A percentile compares a stretch with the other conserved stretches of the same genome.
These are phyloP conservation scores for Columba guinea DNA, from an alignment of 2,797 vertebrate species.

Conservation along the genomic window DNA sequence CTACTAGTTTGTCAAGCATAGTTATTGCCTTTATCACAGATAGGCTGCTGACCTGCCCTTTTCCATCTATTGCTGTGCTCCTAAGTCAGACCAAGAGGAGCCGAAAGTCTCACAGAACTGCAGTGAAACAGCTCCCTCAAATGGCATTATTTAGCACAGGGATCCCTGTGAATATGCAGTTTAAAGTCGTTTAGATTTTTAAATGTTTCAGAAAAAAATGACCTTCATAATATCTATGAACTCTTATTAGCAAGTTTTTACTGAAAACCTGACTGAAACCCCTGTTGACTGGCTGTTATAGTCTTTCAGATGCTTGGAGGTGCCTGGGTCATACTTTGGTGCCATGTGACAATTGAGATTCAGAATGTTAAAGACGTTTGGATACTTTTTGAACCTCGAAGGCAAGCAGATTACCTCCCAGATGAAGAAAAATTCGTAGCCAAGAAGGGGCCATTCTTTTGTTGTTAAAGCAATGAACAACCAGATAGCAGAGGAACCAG, in stretches of 20 bases:
- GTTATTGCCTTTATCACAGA: neutral
- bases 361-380: neutral
- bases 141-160: neutral
- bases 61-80: neutral
- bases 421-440: neutral
- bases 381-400: neutral
- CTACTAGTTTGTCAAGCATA: neutral
- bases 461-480: fast-evolving
- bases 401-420: neutral
- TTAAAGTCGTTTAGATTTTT: neutral
- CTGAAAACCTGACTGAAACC: neutral
- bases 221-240: neutral
- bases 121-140: conserved; percentile 5
- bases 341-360: neutral
- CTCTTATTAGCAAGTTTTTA: neutral
- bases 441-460: neutral
- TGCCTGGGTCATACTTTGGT: neutral
- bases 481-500: neutral
- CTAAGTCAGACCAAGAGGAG: neutral
- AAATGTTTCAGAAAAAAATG: neutral
- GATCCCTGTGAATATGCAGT: neutral
- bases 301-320: neutral
- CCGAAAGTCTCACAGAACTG: fast-evolving
- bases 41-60: neutral
- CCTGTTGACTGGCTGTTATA: neutral